Base-by-base conservation (phyloP, 2,797 vertebrate species). In the Danio choprae region DNA sequence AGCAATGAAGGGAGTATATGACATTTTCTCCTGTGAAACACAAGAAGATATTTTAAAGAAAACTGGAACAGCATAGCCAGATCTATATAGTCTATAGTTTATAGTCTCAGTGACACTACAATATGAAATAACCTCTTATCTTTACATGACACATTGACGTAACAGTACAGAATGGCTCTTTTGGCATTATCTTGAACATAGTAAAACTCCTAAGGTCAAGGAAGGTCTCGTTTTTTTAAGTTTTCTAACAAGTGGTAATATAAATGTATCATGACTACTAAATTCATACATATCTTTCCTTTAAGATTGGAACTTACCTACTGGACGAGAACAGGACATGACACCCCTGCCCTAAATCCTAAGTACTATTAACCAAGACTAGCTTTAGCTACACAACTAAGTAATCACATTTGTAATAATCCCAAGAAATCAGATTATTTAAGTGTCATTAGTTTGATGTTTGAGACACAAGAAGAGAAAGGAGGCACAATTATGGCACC, bases 291-390 rank as follows among this genome's bases (percentile, higher is more conserved):
- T n/a, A n/a, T n/a, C n/a, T n/a, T n/a, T n/a, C n/a, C n/a, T n/a
- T n/a, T n/a, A n/a, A n/a, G n/a, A n/a, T 51, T 38, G 15, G 46
- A 69, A 69, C 15, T 10, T 3, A 65, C 7, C 12, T 8, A 15
- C 8, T n/a, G 44, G 20, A 29, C 4, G 4, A 18, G 18, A 46
- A 29, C 20, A 5, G 64, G 16, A 55, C 36, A 18, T 6, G 6
- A 4, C 36, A 53, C 18, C n/a, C 68, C 36, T 53, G n/a, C 48
- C n/a, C 50, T 53, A 70, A 70, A 70, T 69, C 29, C 67, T 53
- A 18, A 18, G 0, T 53, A 40, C 13, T 70, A 53, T 40, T 70
- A 48, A 70, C 50, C 29, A 3, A 29, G 29, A 53, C 46, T 38
- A 68, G 3, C 15, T n/a, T 51, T 40, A n/a, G 36, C n/a, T 40